phyloP scores from a whole-genome alignment of 2,888 invertebrate species.

The Tortricodes alternella region DNA sequence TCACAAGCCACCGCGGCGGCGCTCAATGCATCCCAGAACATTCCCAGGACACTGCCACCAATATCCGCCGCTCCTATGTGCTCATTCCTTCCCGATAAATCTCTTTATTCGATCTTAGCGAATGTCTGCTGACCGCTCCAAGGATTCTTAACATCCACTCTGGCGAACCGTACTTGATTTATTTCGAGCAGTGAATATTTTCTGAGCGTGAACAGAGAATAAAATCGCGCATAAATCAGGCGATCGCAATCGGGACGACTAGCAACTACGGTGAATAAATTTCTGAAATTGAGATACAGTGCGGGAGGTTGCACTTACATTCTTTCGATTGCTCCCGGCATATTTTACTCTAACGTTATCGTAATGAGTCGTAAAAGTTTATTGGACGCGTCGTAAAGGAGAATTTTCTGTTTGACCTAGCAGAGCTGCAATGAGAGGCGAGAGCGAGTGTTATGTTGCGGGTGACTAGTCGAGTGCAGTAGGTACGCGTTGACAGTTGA shows the following conservation, averaged over 20 bases:
- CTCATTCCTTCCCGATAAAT: conserved; percentile 52
- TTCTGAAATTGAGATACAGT: conserved; percentile 48
- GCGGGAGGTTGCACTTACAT: conserved; percentile 48
- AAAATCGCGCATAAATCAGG: conserved; percentile 56
- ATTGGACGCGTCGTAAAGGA: conserved; percentile 62
- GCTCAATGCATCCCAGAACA: conserved; percentile 49
- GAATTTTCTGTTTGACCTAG: conserved; percentile 55
- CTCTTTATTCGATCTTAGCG: conserved; percentile 51
- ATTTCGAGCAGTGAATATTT: conserved; percentile 46
- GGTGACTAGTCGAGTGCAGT: conserved; percentile 35
- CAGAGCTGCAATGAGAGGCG: conserved; percentile 45
- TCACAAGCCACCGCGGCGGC: conserved; percentile 44
- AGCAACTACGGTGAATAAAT: conserved; percentile 50
- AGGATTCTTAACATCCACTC: conserved; percentile 39
- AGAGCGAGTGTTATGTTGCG: conserved; percentile 47
- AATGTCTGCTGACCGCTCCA: conserved; percentile 55
- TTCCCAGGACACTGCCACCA: conserved; percentile 50
- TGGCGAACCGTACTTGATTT: conserved; percentile 26
- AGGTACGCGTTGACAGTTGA: conserved; percentile 11
- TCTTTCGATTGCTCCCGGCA: conserved; percentile 58
- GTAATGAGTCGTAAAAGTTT: conserved; percentile 73
- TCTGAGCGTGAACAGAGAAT: conserved; percentile 43
- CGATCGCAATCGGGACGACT: conserved; percentile 50
- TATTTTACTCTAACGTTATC: conserved; percentile 69
- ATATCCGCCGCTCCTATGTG: conserved; percentile 35